Evolutionary conservation across 2,888 invertebrate species (phyloP).

Genomic region (Teleogryllus oceanicus): DNA sequence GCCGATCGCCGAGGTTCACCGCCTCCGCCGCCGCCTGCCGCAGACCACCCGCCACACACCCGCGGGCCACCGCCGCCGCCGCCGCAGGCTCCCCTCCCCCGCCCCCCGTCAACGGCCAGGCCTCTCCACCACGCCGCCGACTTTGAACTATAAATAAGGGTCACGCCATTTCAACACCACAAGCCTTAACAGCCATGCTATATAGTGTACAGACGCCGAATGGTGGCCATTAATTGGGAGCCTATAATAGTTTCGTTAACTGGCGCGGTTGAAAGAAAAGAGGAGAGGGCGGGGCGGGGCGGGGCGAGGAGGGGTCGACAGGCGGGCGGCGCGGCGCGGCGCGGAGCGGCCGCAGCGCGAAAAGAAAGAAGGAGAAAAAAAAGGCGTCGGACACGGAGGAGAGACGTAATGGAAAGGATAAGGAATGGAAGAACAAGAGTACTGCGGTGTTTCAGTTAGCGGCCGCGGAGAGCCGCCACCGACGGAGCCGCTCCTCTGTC

Average conservation of each 20-base stretch:
- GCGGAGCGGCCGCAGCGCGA: no score
- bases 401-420: slow-evolving; percentile 23
- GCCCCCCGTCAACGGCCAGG: not conserved
- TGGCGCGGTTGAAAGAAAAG: slow-evolving; percentile 25
- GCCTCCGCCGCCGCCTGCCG: not conserved
- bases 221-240: slow-evolving; percentile 34
- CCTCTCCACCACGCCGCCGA: not conserved
- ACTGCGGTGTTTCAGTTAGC: slow-evolving; percentile 32
- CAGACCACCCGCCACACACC: slow-evolving; percentile 5
- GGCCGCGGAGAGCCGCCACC: slow-evolving; percentile 34
- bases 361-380: slow-evolving; percentile 12
- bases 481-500: slow-evolving; percentile 31
- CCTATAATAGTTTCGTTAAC: slow-evolving; percentile 37
- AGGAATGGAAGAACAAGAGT: slow-evolving; percentile 22
- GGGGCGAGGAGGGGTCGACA: not conserved
- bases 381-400: not conserved
- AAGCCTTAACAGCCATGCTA: slow-evolving; percentile 23
- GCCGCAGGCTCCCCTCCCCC: not conserved
- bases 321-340: not conserved
- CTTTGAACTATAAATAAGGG: slow-evolving; percentile 34
- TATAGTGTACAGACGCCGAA: slow-evolving; percentile 28
- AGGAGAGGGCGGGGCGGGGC: not conserved
- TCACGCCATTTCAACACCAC: slow-evolving; percentile 33
- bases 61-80: not conserved
- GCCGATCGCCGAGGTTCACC: not conserved